Conservation (phyloP, 2,113 vertebrate species). For the Coreoperca whiteheadi region DNA sequence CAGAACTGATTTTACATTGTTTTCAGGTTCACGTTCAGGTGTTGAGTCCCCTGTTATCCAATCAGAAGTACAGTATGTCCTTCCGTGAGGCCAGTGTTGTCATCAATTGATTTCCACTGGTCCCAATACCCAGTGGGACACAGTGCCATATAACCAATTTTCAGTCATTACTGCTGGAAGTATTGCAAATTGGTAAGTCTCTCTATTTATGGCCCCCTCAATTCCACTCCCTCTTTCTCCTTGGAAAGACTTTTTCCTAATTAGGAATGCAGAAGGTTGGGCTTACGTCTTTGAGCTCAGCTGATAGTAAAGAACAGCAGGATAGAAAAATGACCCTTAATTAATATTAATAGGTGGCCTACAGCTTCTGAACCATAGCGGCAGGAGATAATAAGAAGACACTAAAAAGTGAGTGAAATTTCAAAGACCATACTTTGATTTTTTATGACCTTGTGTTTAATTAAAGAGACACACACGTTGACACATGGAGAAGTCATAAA, state of each 20-base stretch:
- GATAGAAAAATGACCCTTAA: conserved; percentile 56
- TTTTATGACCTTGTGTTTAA: conserved; percentile 54
- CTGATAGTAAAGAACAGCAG: conserved; percentile 61
- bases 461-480: conserved; percentile 27
- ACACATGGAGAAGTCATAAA: not conserved
- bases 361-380: conserved; percentile 44
- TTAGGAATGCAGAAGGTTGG: conserved; percentile 24
- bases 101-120: conserved; percentile 14
- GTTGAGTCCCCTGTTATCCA: conserved; percentile 16
- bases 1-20: conserved; percentile 29
- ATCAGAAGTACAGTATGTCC: conserved; percentile 1
- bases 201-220: conserved; percentile 21
- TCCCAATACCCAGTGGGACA: conserved; percentile 7
- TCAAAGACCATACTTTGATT: conserved; percentile 45
- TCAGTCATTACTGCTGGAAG: conserved; percentile 15
- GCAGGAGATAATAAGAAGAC: conserved; percentile 63
- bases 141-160: conserved; percentile 13
- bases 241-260: conserved; percentile 46
- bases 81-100: conserved; percentile 7
- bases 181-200: conserved; percentile 5
- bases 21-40: conserved; percentile 35
- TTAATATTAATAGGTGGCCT: conserved; percentile 72
- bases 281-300: conserved; percentile 28
- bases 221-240: conserved; percentile 6
- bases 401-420: conserved; percentile 45